These are phyloP conservation scores for Rhabdomys dilectus DNA, from an alignment of 2,113 vertebrate species.

Conservation along the genomic window DNA sequence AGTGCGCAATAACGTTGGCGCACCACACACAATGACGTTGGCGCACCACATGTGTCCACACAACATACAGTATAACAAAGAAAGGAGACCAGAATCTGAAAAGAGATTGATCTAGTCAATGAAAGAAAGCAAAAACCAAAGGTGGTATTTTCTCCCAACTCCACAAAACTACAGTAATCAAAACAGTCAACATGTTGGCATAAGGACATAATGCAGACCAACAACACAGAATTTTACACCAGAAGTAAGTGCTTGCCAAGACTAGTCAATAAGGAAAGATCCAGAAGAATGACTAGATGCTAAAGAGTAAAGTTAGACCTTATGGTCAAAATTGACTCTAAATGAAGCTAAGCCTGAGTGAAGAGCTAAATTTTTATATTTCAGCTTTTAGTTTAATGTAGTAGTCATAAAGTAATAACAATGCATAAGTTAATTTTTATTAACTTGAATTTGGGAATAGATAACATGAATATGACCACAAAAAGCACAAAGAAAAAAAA, in stretches of 20 bases:
- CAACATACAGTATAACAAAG: background rate
- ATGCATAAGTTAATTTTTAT: background rate
- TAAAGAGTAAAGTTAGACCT: background rate
- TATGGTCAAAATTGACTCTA: background rate
- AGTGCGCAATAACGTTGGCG: too few species aligned
- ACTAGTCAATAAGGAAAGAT: background rate
- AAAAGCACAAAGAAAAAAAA: constrained; percentile 1
- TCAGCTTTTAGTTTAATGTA: background rate
- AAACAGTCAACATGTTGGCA: background rate
- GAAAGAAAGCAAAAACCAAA: constrained; percentile 20
- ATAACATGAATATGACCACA: background rate
- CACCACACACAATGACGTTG: too few species aligned
- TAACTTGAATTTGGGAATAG: background rate
- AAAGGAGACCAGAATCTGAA: background rate
- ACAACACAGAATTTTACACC: background rate
- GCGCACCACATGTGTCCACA: too few species aligned
- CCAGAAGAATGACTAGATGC: background rate
- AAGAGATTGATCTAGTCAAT: background rate
- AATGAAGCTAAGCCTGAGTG: background rate
- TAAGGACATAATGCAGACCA: background rate
- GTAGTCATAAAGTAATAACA: background rate
- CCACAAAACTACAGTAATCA: background rate
- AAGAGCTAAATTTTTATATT: background rate
- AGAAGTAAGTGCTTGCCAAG: background rate
- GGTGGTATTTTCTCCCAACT: background rate